Conservation (phyloP, 2,888 invertebrate genomes). For the Ormyrus nitidulus region DNA sequence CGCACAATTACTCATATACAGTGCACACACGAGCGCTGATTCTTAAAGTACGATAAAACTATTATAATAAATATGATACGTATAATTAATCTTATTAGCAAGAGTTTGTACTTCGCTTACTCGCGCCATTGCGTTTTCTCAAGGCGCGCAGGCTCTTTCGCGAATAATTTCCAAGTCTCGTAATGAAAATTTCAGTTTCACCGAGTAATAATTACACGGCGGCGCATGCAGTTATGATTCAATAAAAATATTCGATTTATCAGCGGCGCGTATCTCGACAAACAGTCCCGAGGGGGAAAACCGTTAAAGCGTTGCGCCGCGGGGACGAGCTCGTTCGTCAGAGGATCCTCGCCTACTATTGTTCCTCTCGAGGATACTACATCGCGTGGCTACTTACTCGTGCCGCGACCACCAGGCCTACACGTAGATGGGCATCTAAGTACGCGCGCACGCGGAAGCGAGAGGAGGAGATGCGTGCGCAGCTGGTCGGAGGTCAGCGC, state of each 20-base stretch:
- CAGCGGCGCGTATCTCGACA: not conserved
- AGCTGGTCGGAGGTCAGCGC: slow-evolving; percentile 35
- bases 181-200: no score
- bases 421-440: not conserved
- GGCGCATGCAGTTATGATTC: no score
- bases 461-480: slow-evolving; percentile 3
- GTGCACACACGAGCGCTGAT: not conserved
- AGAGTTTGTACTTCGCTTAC: no score
- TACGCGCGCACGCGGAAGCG: slow-evolving; percentile 17
- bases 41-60: no score
- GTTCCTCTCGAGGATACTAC: not conserved
- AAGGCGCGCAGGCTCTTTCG: no score
- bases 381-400: not conserved
- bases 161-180: no score
- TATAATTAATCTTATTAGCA: no score
- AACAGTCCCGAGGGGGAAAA: slow-evolving; percentile 12
- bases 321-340: slow-evolving; percentile 10
- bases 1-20: slow-evolving; percentile 9
- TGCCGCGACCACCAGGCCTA: not conserved
- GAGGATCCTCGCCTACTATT: slow-evolving; percentile 10
- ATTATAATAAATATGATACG: no score
- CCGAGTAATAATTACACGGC: no score
- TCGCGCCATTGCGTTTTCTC: no score
- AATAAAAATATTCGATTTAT: no score
- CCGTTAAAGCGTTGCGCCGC: slow-evolving; percentile 23